Percentiles rank a stretch among this genome's conserved stretches.
These are phyloP conservation scores for Myrmecobius fasciatus DNA, from an alignment of 2,113 vertebrate species.

Conservation along the genomic window DNA sequence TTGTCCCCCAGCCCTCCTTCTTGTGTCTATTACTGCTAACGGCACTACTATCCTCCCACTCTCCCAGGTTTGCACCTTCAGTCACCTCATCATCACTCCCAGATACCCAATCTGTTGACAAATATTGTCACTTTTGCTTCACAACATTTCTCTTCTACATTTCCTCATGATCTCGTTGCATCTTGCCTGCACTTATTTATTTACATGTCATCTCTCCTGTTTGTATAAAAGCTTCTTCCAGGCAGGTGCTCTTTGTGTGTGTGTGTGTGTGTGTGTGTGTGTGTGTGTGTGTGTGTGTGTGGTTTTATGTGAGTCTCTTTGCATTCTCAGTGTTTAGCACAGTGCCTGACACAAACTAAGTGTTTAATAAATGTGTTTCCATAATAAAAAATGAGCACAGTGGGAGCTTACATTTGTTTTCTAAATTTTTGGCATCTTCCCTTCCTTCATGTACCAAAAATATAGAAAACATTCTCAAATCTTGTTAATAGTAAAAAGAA, in stretches of 20 bases:
- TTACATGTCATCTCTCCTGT: neutral
- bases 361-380: neutral
- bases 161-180: neutral
- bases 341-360: neutral
- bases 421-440: neutral
- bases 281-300: too few relatives aligned
- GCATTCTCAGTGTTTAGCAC: neutral
- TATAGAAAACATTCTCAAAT: neutral
- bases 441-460: neutral
- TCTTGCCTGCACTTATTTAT: neutral
- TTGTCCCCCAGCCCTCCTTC: neutral
- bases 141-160: neutral
- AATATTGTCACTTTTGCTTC: neutral
- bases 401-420: neutral
- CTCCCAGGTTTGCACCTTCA: neutral
- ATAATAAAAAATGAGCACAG: neutral
- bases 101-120: neutral
- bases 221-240: neutral
- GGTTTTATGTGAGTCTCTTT: too few relatives aligned
- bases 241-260: neutral
- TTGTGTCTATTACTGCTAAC: neutral
- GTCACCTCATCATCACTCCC: neutral
- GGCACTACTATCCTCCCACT: neutral
- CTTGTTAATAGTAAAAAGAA: neutral
- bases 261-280: too few relatives aligned